Conservation (phyloP, 2,113 vertebrate genomes). For the Ageneiosus marmoratus region DNA sequence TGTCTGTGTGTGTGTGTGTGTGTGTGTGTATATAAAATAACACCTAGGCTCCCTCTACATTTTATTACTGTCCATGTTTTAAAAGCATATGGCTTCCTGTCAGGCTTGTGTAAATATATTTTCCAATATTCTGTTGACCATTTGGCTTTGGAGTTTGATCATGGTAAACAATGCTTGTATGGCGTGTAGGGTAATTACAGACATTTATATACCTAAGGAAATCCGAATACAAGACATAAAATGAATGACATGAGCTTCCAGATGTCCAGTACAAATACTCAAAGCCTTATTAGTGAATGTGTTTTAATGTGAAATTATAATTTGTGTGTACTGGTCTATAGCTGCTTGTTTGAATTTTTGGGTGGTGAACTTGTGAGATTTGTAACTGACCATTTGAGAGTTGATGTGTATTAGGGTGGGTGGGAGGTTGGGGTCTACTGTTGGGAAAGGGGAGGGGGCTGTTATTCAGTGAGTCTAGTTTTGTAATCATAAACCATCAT, state of each 20-base stretch:
- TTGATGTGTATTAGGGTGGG: too few relatives aligned
- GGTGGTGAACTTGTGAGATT: neutral
- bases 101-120: neutral
- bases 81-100: neutral
- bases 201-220: neutral
- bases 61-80: neutral
- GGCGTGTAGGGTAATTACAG: neutral
- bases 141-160: neutral
- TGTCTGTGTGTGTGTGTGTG: neutral
- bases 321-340: neutral
- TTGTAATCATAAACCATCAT: too few relatives aligned
- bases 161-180: neutral
- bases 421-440: too few relatives aligned
- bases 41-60: neutral
- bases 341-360: neutral
- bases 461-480: too few relatives aligned
- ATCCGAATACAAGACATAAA: neutral
- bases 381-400: neutral
- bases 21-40: neutral
- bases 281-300: too few relatives aligned
- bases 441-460: too few relatives aligned
- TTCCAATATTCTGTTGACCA: neutral
- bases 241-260: neutral
- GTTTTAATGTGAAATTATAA: too few relatives aligned
- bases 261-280: neutral